These are phyloP conservation scores for Syngnathoides biaculeatus DNA, from an alignment of 2,113 vertebrate genomes.

Conservation along the genomic window DNA sequence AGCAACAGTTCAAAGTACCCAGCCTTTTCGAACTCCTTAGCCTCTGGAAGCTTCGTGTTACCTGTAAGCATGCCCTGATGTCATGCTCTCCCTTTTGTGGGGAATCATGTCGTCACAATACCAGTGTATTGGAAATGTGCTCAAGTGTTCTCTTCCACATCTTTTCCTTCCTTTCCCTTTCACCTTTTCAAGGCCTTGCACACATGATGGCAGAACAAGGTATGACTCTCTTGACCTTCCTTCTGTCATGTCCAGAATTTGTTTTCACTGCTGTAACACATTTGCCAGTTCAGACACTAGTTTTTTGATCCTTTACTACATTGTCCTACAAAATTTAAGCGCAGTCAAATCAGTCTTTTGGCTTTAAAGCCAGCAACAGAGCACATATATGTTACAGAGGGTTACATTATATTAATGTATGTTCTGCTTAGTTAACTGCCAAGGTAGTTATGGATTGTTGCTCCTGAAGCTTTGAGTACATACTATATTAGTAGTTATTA, in stretches of 20 bases:
- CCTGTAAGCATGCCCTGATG: conserved; percentile 46
- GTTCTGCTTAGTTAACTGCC: neutral
- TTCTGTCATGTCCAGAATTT: neutral
- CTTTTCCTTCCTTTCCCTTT: conserved; percentile 27
- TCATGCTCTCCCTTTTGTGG: conserved; percentile 57
- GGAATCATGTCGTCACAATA: conserved; percentile 68
- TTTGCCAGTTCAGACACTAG: no score
- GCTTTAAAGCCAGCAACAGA: neutral
- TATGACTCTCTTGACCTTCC: conserved; percentile 69
- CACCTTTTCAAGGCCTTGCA: conserved; percentile 80
- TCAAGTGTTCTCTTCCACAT: conserved; percentile 27
- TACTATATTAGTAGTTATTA: no score
- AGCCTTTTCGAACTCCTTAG: no score
- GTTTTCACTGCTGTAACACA: neutral
- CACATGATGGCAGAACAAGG: conserved; percentile 98
- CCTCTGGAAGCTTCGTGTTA: conserved; percentile 48
- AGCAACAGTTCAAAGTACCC: no score
- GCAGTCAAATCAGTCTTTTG: neutral
- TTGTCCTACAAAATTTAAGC: neutral
- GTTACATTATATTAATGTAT: neutral
- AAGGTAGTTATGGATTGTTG: neutral
- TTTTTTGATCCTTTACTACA: no score
- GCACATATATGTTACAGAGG: neutral
- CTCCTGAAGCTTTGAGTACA: neutral
- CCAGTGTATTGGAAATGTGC: conserved; percentile 62